Percentiles rank a stretch among this genome's conserved stretches.
Evolutionary conservation across 2,888 invertebrate species (phyloP).

Genomic region (Mythimna impura): DNA sequence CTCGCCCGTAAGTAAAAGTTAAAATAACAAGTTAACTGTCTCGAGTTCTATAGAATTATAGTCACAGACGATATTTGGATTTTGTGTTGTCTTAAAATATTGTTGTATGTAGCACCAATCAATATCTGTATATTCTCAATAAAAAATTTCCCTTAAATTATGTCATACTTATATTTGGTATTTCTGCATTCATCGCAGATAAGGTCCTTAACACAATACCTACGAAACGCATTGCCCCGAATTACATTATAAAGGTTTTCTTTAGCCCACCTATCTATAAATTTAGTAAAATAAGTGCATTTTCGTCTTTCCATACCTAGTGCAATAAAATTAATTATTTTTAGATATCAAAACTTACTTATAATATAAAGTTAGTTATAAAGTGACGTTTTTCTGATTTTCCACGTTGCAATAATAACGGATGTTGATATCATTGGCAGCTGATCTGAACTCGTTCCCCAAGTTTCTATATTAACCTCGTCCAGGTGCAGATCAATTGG

Average conservation of each 20-base stretch:
- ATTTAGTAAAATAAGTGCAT: not conserved
- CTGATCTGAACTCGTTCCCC: slow-evolving; percentile 26
- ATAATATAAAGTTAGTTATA: not conserved
- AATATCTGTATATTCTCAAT: not conserved
- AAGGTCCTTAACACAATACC: not conserved
- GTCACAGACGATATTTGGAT: not conserved
- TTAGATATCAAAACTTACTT: too few relatives aligned
- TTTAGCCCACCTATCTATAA: too few relatives aligned
- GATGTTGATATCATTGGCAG: slow-evolving; percentile 40
- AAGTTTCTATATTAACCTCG: slow-evolving; percentile 30
- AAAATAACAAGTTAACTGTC: not conserved
- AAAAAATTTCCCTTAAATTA: not conserved
- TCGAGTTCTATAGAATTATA: too few relatives aligned
- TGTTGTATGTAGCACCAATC: not conserved
- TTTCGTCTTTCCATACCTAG: not conserved
- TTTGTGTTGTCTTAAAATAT: not conserved
- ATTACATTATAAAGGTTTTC: not conserved
- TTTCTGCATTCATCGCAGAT: not conserved
- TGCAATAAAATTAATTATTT: not conserved
- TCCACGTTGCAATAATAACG: slow-evolving; percentile 7
- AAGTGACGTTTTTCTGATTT: slow-evolving; percentile 1
- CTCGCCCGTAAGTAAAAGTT: slow-evolving; percentile 8
- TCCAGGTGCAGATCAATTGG: slow-evolving; percentile 35
- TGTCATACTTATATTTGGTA: not conserved
- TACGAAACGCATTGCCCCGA: not conserved